These are phyloP conservation scores for Enoplosus armatus DNA, from an alignment of 2,797 vertebrate species.

Conservation along the genomic window DNA sequence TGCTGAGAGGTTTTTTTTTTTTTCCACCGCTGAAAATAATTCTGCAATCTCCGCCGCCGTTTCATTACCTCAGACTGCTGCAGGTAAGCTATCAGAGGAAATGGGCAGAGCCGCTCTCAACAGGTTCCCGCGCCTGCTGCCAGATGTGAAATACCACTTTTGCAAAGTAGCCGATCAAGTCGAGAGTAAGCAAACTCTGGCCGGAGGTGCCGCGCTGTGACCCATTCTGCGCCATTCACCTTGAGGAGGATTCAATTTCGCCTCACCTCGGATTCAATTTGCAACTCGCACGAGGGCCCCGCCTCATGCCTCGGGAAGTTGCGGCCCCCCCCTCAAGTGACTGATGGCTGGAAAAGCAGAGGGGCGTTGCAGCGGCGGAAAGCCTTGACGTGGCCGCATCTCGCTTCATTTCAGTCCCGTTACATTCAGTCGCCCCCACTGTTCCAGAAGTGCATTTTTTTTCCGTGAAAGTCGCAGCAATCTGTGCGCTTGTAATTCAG, in stretches of 20 bases:
- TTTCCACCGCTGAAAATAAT: constrained; percentile 51
- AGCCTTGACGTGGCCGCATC: constrained; percentile 9
- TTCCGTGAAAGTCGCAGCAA: constrained; percentile 19
- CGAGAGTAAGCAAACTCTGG: constrained; percentile 6
- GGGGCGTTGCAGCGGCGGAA: no score
- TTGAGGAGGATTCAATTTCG: constrained; percentile 43
- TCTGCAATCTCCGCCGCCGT: constrained; percentile 37
- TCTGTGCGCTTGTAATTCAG: no score
- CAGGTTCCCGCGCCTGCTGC: constrained; percentile 3
- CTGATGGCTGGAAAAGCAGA: constrained; percentile 48
- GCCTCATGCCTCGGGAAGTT: not conserved
- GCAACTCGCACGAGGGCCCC: not conserved
- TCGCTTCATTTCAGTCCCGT: constrained; percentile 38
- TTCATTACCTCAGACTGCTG: constrained; percentile 24
- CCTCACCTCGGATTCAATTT: constrained; percentile 44
- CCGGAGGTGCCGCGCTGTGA: not conserved
- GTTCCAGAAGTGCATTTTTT: constrained; percentile 16
- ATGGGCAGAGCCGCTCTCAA: not conserved
- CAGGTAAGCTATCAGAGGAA: constrained; percentile 17
- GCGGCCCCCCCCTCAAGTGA: constrained; percentile 33
- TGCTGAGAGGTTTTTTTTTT: constrained; percentile 43
- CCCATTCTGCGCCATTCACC: constrained; percentile 38
- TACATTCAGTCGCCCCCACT: constrained; percentile 25
- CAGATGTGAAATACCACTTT: not conserved
- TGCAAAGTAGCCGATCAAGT: constrained; percentile 13